Conservation (phyloP, 2,797 vertebrate species). For the Babyrousa celebensis region DNA sequence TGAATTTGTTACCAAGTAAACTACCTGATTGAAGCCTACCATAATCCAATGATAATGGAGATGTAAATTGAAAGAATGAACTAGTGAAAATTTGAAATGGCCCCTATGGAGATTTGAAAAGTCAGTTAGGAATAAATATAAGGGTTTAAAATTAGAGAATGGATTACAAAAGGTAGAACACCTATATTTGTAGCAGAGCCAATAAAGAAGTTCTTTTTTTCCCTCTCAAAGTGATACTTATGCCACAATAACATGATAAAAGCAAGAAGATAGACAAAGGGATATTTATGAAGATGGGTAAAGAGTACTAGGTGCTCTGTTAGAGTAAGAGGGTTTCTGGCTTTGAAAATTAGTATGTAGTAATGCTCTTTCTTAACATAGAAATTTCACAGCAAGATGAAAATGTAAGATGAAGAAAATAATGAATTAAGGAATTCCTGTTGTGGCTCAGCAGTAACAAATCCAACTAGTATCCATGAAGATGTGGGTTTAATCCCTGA, state of each 20-base stretch:
- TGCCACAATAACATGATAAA: not conserved
- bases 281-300: not conserved
- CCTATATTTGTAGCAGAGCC: not conserved
- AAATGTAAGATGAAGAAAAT: not conserved
- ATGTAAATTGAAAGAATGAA: constrained; percentile 42
- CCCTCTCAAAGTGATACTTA: not conserved
- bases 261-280: not conserved
- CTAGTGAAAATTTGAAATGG: constrained; percentile 10
- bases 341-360: not conserved
- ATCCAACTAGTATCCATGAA: too few relatives aligned
- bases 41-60: not conserved
- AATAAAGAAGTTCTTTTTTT: not conserved
- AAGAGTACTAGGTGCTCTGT: not conserved
- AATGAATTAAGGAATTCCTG: not conserved
- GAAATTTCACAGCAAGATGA: constrained; percentile 16
- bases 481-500: too few relatives aligned
- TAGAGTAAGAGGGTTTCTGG: not conserved
- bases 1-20: constrained; percentile 62
- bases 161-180: not conserved
- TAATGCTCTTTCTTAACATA: not conserved
- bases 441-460: too few relatives aligned
- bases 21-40: not conserved
- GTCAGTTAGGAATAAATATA: not conserved
- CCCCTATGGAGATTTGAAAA: constrained; percentile 2
- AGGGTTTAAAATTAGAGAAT: not conserved